Conservation (phyloP, 2,113 vertebrate genomes). For the Serilophus lunatus region DNA sequence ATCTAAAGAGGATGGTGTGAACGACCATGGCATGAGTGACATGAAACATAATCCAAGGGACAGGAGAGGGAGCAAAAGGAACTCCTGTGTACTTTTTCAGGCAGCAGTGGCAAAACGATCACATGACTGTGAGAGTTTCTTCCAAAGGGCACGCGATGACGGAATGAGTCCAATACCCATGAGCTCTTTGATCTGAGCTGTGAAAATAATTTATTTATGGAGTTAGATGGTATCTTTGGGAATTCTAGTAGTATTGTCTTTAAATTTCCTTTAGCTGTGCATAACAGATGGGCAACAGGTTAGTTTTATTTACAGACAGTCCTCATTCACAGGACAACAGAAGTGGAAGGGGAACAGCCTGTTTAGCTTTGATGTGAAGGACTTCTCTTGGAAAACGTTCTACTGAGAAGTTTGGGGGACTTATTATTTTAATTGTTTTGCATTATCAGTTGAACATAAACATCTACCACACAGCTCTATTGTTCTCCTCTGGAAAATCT, state of each 20-base stretch:
- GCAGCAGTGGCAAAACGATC: not conserved
- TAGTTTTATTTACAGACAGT: not conserved
- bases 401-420: not conserved
- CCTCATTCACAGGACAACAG: not conserved
- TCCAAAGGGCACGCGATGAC: not conserved
- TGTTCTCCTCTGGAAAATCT: slow-evolving; percentile 48
- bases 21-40: not conserved
- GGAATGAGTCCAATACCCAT: not conserved
- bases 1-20: not conserved
- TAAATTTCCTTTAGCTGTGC: slow-evolving; percentile 4
- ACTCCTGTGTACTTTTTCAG: not conserved
- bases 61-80: not conserved
- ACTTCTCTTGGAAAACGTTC: slow-evolving; percentile 5
- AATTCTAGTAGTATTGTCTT: slow-evolving; percentile 11
- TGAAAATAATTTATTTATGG: slow-evolving; percentile 31
- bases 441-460: slow-evolving; percentile 1
- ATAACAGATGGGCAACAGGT: not conserved
- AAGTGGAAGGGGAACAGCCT: not conserved
- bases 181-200: slow-evolving; percentile 28
- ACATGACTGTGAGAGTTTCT: not conserved
- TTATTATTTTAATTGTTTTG: not conserved
- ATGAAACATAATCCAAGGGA: not conserved
- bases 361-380: not conserved
- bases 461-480: not conserved
- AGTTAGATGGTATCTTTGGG: slow-evolving; percentile 6